Percentiles rank a stretch among this genome's conserved stretches.
These are phyloP conservation scores for Anarsia innoxiella DNA, from an alignment of 2,888 invertebrate genomes.

Conservation along the genomic window DNA sequence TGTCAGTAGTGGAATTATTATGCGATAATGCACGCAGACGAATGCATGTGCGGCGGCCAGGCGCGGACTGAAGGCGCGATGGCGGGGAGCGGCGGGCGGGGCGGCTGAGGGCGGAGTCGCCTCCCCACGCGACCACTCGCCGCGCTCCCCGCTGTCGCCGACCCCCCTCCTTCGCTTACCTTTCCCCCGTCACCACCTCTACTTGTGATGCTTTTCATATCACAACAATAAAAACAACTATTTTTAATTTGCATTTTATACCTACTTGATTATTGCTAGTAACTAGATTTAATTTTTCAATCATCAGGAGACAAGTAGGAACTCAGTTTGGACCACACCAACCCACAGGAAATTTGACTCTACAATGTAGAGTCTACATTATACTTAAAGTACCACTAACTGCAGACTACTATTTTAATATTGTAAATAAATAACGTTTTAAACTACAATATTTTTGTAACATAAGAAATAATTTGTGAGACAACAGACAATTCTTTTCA, in stretches of 20 bases:
- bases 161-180: slow-evolving; percentile 32
- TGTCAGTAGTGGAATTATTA: slow-evolving; percentile 19
- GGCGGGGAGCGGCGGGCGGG: slow-evolving; percentile 42
- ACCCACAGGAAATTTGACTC: no score
- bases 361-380: no score
- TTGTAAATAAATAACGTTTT: no score
- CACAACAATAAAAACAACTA: slow-evolving; percentile 48
- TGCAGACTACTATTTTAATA: no score
- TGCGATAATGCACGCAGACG: slow-evolving; percentile 11
- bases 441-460: no score
- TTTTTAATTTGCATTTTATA: slow-evolving; percentile 19
- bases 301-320: no score
- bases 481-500: no score
- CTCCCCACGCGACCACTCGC: slow-evolving; percentile 53
- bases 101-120: slow-evolving; percentile 28
- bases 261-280: no score
- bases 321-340: no score
- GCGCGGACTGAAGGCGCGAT: slow-evolving; percentile 61
- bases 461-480: no score
- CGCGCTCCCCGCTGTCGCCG: slow-evolving; percentile 60
- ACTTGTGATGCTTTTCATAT: slow-evolving; percentile 40
- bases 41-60: slow-evolving; percentile 42
- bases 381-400: no score
- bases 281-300: no score
- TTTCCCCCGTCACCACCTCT: slow-evolving; percentile 27